Percentiles rank a stretch among this genome's conserved stretches.
These are phyloP conservation scores for Otis tarda DNA, from an alignment of 2,113 vertebrate species.

Conservation along the genomic window DNA sequence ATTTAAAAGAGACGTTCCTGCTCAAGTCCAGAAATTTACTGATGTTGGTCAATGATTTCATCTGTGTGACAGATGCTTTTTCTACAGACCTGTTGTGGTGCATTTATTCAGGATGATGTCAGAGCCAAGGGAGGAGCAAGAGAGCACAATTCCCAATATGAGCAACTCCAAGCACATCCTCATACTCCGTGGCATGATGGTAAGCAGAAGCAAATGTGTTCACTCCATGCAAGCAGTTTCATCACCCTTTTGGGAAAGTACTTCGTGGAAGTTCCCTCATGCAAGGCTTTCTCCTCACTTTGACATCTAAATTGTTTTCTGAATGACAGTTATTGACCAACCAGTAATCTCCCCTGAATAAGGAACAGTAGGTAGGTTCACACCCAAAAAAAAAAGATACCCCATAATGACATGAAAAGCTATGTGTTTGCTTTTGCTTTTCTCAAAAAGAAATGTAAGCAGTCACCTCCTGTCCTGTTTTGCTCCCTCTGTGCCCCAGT, in stretches of 20 bases:
- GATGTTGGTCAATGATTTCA: background rate
- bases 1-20: background rate
- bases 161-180: slow-evolving; percentile 28
- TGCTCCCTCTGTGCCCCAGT: background rate
- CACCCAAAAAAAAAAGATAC: background rate
- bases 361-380: background rate
- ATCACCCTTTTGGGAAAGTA: slow-evolving; percentile 48
- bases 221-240: background rate
- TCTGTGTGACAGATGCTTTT: background rate
- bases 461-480: background rate
- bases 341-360: background rate
- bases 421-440: background rate
- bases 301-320: background rate
- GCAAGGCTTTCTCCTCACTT: slow-evolving; percentile 20
- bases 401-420: background rate
- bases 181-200: background rate
- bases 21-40: background rate
- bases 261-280: slow-evolving; percentile 41
- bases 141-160: background rate
- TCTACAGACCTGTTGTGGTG: background rate
- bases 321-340: background rate
- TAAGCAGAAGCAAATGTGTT: slow-evolving; percentile 7
- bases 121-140: background rate
- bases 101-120: background rate
- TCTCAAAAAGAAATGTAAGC: background rate